phyloP scores from a whole-genome alignment of 2,797 vertebrate species.

The Rhinella marina region DNA sequence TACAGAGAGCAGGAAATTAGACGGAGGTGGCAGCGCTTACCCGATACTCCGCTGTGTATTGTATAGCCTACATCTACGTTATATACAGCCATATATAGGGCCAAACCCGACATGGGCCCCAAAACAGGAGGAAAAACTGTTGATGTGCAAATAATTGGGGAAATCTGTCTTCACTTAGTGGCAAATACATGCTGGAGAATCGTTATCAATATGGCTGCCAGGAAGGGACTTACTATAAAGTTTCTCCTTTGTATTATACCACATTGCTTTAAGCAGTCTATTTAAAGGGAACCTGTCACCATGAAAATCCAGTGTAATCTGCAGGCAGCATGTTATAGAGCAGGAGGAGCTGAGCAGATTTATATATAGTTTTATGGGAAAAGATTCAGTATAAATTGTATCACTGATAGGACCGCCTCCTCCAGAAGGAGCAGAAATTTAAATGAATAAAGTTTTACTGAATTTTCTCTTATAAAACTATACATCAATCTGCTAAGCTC shows the following conservation, averaged over 20 bases:
- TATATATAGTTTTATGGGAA: no score
- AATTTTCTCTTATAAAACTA: no score
- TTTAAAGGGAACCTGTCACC: no score
- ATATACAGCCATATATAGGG: conserved; percentile 8
- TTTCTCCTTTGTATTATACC: background rate
- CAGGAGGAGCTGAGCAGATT: no score
- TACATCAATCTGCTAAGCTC: no score
- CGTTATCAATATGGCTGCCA: background rate
- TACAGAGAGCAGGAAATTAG: conserved; percentile 24
- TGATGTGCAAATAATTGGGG: background rate
- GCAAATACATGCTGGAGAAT: background rate
- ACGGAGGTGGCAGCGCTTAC: background rate
- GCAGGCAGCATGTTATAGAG: no score
- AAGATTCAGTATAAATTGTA: no score
- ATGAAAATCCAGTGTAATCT: no score
- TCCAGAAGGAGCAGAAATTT: no score
- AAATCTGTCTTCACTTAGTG: background rate
- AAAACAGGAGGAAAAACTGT: background rate
- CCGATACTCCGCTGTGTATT: background rate
- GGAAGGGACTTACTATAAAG: background rate
- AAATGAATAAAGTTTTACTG: no score
- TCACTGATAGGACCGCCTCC: no score
- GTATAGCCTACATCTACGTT: background rate
- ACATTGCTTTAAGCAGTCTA: background rate
- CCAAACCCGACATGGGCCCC: background rate